Evolutionary conservation across 2,113 vertebrate genomes (phyloP).

Genomic region (Antigone vipio): DNA sequence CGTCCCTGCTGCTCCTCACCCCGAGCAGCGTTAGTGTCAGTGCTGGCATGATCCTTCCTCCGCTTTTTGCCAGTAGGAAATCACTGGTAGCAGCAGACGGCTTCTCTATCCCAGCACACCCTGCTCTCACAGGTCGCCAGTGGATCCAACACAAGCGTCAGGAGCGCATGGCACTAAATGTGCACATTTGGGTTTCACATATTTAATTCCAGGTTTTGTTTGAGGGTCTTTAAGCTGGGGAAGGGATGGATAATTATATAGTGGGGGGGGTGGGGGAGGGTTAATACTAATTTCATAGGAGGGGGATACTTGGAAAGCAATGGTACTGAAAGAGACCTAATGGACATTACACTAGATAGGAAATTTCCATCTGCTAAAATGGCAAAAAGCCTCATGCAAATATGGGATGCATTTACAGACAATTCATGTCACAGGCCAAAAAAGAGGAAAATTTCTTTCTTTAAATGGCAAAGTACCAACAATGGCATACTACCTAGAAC

Average conservation of each 20-base stretch:
- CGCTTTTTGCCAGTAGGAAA: neutral
- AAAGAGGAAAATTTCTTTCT: conserved; percentile 19
- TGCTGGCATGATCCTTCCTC: neutral
- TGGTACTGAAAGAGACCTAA: neutral
- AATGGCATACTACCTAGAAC: conserved; percentile 30
- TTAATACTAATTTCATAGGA: neutral
- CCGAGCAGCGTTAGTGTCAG: neutral
- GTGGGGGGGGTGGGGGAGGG: too few relatives aligned
- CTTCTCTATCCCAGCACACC: neutral
- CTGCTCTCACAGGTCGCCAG: neutral
- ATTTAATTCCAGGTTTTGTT: neutral
- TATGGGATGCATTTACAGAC: conserved; percentile 50
- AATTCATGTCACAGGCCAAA: conserved; percentile 24
- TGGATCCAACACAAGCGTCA: neutral
- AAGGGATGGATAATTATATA: neutral
- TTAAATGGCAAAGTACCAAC: conserved; percentile 19
- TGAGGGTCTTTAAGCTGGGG: neutral
- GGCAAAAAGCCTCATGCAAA: conserved; percentile 44
- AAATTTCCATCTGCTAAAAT: conserved; percentile 61
- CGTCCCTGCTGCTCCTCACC: neutral
- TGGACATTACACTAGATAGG: conserved; percentile 39
- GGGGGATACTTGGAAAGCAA: conserved; percentile 25
- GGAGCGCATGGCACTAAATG: neutral
- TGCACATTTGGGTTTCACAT: neutral
- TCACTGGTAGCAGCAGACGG: neutral